phyloP scores from a whole-genome alignment of 2,888 invertebrate genomes.

The Melanophora roralis region DNA sequence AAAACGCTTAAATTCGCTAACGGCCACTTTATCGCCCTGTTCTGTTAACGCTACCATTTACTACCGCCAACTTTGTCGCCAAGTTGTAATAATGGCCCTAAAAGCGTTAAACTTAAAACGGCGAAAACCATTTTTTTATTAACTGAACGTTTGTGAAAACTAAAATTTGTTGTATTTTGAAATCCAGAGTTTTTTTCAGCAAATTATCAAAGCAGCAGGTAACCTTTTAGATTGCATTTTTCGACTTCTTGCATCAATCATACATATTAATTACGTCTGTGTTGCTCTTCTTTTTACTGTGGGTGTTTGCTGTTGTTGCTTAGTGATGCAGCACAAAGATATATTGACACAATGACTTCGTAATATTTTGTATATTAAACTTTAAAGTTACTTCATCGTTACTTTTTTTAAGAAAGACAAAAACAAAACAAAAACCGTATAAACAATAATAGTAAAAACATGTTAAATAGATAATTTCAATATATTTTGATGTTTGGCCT shows the following conservation, averaged over 20 bases:
- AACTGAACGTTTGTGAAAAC: too few relatives aligned
- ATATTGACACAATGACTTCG: conserved; percentile 58
- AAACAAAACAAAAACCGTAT: background rate
- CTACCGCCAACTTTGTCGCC: too few relatives aligned
- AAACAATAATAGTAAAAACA: conserved; percentile 25
- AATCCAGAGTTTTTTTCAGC: background rate
- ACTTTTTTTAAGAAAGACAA: background rate
- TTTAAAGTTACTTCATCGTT: conserved; percentile 33
- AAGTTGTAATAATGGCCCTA: too few relatives aligned
- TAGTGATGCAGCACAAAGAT: conserved; percentile 41
- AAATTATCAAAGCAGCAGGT: background rate
- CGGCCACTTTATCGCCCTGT: too few relatives aligned
- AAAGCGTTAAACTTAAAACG: too few relatives aligned
- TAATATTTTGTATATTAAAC: conserved; percentile 47
- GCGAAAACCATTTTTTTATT: too few relatives aligned
- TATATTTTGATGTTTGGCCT: conserved; percentile 39
- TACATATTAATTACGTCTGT: background rate
- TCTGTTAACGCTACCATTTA: too few relatives aligned
- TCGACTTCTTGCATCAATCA: too few relatives aligned
- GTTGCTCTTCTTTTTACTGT: conserved; percentile 3
- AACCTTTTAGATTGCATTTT: background rate
- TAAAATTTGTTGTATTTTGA: too few relatives aligned
- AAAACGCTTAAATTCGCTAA: too few relatives aligned
- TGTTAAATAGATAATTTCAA: conserved; percentile 40
- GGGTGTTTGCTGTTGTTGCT: conserved; percentile 14